Base-by-base conservation (phyloP, 1,140 invertebrate species). In the Temnothorax nylanderi region DNA sequence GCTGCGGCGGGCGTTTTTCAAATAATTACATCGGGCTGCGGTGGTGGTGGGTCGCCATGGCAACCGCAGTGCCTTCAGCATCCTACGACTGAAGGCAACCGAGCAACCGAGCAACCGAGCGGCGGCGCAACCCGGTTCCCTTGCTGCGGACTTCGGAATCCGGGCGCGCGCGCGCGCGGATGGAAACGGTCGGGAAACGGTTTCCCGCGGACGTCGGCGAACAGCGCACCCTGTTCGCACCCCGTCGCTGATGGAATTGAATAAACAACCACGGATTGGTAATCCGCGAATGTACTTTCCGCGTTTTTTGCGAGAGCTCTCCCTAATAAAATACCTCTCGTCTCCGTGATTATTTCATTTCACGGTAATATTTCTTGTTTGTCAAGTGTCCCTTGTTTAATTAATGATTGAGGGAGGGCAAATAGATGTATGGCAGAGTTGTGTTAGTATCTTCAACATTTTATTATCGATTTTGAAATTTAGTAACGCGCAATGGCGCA, bases 11-110 rank as follows among this genome's bases (percentile, higher is more conserved):
- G 93, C 94, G 94, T 95, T 95, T 95, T 95, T 95, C 94, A 95
- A 95, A 95, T 95, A 95, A 95, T 95, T 95, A 95, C 94, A 95
- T 95, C 94, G 93, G 91, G 93, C 92, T 94, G 94, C 90, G 92
- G 92, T 93, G 91, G 93, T 93, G 93, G 93, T 93, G 92, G 91
- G 94, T 95, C 93, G 87, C 93, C 94, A 95, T 95, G 93, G 91
- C 92, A 93, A 95, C 94, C 94, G 92, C 94, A 93, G 92, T 94
- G 93, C 94, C 93, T 94, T 94, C 92, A 93, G 92, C 93, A 93
- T 94, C 91, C 93, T 93, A 91, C 91, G 90, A 91, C 87, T 92
- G 92, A 94, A 91, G 89, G 93, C 92, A 93, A 94, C 94, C 92
- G 93, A 92, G 93, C 94, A 87, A 92, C 91, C 91, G 92, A 91